Conservation (phyloP, 2,797 vertebrate genomes). For the Dendrocincla tyrannina region DNA sequence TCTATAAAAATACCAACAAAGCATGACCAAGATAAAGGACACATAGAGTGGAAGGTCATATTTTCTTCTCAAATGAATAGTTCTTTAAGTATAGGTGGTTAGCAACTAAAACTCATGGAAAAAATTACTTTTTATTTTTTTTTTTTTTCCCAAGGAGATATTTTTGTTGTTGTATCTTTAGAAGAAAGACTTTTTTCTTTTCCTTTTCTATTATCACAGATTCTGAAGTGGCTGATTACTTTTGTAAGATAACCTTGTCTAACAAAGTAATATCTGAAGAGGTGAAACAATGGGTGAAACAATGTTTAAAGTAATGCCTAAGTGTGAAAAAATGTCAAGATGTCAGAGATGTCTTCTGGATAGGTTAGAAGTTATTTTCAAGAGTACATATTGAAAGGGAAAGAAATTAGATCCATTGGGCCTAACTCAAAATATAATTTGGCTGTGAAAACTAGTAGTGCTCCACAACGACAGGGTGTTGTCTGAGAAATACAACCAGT, state of each 20-base stretch:
- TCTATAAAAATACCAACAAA: background rate
- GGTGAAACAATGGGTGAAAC: background rate
- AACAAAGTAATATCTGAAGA: background rate
- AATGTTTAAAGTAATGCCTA: background rate
- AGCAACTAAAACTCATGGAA: background rate
- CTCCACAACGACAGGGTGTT: background rate
- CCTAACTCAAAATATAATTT: background rate
- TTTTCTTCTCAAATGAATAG: background rate
- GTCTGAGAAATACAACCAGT: background rate
- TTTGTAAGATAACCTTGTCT: background rate
- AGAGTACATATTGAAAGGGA: background rate
- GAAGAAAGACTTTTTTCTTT: background rate
- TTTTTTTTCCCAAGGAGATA: fast-evolving
- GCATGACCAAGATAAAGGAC: background rate
- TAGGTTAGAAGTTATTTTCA: background rate
- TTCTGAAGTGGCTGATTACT: background rate
- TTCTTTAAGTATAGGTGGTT: background rate
- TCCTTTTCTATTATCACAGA: background rate
- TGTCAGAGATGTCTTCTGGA: background rate
- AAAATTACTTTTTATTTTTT: background rate
- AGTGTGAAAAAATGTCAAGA: background rate
- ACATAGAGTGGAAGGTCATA: background rate
- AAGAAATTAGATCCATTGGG: background rate
- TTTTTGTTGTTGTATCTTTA: background rate
- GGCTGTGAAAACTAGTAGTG: background rate